Conservation (phyloP, 2,113 vertebrate genomes). For the Capreolus pygargus region DNA sequence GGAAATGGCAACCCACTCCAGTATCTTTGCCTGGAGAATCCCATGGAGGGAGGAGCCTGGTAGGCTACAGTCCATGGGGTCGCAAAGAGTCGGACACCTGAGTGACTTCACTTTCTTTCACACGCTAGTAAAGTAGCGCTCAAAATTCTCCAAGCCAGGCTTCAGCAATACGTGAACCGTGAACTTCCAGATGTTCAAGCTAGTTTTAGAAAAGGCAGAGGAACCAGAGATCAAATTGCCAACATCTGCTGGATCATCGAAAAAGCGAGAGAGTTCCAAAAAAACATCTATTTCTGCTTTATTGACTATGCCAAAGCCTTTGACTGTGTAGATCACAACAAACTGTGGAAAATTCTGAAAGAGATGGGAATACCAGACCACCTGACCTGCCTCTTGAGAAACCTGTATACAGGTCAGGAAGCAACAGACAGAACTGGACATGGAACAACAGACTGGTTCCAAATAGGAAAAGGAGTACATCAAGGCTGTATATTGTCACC, state of each 20-base stretch:
- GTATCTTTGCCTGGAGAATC: too few species aligned
- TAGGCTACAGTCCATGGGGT: too few species aligned
- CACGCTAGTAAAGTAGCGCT: not conserved
- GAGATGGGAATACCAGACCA: not conserved
- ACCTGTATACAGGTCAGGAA: not conserved
- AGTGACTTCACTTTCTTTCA: not conserved
- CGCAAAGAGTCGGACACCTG: too few species aligned
- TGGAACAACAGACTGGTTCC: not conserved
- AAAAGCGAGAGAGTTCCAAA: not conserved
- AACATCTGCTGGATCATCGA: rapidly evolving
- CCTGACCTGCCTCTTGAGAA: not conserved
- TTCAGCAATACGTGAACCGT: not conserved
- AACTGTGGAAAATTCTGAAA: not conserved
- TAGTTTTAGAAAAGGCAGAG: not conserved
- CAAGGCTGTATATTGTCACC: not conserved
- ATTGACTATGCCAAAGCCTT: not conserved
- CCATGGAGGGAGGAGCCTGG: too few species aligned
- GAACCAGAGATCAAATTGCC: not conserved
- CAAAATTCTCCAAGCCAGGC: not conserved
- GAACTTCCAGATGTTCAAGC: not conserved
- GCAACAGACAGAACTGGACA: not conserved
- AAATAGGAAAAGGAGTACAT: not conserved
- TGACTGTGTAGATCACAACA: not conserved
- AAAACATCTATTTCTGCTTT: not conserved
- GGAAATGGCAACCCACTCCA: too few species aligned